Base-by-base conservation (phyloP, 2,797 vertebrate genomes). In the Dryobates pubescens region DNA sequence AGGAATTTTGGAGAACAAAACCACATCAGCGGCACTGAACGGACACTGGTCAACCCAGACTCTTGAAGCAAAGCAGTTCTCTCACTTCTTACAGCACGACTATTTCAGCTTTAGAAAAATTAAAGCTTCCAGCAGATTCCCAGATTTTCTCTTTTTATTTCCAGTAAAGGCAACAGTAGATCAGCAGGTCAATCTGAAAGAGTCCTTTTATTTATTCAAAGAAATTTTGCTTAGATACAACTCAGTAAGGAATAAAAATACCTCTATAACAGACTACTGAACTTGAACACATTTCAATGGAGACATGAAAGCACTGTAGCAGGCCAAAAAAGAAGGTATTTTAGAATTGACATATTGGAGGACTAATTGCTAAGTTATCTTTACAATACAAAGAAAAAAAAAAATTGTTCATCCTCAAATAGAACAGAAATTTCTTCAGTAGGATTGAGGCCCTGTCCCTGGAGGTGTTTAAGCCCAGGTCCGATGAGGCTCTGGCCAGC, bases 1-100 rank as follows among this genome's bases (percentile, higher is more conserved):
- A 58, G 49, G 64, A 94, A 90, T 73, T 26, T 32, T 14, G 54
- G 49, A 75, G 23, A 58, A 86, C 54, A 91, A 92, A 96, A 51
- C 45, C 26, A 0, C 51, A 64, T 77, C 84, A 77, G 56, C 78
- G 17, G 26, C 75, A 75, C 67, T 67, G 70, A 94, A 67, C 0
- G 57, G 43, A 87, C 59, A 67, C n/a, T 63, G 73, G 79, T 76
- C 87, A 81, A 56, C 16, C 49, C 54, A 72, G 30, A 38, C 13
- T 82, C 45, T 26, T 26, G 13, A 87, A 29, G 58, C 36, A 85
- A 62, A 77, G 45, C 20, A 78, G 47, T 45, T 56, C 85, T 73
- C 59, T 89, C n/a, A 22, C 29, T 68, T 88, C 32, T 30, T 53
- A 65, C 4, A 56, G 54, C 30, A 85, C 43, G 77, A 68, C 26